A percentile compares a stretch with the other conserved stretches of the same genome.
Conservation (phyloP, 2,888 invertebrate genomes). For the Ectemnius cavifrons region DNA sequence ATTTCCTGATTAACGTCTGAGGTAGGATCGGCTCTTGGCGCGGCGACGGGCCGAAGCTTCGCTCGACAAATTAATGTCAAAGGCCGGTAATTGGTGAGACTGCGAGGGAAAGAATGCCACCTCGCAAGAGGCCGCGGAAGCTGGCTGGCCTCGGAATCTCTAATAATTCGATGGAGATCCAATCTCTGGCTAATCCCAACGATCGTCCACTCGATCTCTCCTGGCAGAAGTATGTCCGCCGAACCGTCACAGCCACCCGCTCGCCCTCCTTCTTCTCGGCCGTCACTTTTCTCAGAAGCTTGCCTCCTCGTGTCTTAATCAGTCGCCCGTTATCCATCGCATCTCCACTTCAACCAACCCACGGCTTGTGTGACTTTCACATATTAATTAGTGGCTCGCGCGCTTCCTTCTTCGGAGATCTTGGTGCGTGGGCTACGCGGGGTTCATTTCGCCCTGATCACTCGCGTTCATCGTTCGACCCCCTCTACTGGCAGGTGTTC, state of each 20-base stretch:
- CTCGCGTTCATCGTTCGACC: neutral
- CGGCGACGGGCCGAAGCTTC: constrained; percentile 35
- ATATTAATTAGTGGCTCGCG: constrained; percentile 67
- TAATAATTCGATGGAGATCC: constrained; percentile 51
- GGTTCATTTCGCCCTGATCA: constrained; percentile 32
- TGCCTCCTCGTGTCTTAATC: constrained; percentile 58
- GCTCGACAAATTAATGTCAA: constrained; percentile 64
- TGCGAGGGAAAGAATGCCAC: constrained; percentile 31
- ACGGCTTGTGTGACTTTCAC: constrained; percentile 67
- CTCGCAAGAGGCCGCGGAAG: constrained; percentile 42
- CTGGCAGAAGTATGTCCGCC: neutral
- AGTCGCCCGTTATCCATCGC: constrained; percentile 50
- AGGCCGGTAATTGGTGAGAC: constrained; percentile 61
- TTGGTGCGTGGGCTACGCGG: constrained; percentile 48
- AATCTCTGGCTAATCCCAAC: constrained; percentile 47
- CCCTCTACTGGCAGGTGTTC: no score
- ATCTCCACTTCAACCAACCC: constrained; percentile 51
- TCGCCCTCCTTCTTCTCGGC: constrained; percentile 22
- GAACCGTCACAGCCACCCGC: constrained; percentile 10
- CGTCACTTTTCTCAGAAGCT: constrained; percentile 33
- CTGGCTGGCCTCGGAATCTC: constrained; percentile 39
- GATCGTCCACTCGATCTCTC: constrained; percentile 17
- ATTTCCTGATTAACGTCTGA: constrained; percentile 53
- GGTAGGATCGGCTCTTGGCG: constrained; percentile 29
- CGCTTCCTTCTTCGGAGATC: constrained; percentile 30